These are phyloP conservation scores for Serranus cabrilla DNA, from an alignment of 2,797 vertebrate genomes.

Conservation along the genomic window DNA sequence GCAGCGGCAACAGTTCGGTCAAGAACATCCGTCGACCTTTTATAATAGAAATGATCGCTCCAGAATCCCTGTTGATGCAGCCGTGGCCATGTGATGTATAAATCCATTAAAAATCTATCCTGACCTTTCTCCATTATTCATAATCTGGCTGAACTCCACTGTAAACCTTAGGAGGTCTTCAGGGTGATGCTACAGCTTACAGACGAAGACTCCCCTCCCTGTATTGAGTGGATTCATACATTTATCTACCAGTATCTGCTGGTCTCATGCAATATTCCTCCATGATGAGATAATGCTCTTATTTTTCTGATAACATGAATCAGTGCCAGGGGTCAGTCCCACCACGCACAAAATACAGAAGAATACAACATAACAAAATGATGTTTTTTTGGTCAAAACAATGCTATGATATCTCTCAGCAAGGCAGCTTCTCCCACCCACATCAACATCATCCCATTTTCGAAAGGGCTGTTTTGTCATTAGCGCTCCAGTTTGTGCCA, in stretches of 20 bases:
- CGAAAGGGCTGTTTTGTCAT: constrained; percentile 22
- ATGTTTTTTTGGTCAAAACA: neutral
- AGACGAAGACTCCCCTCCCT: constrained; percentile 9
- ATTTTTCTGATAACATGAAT: constrained; percentile 20
- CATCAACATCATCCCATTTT: constrained; percentile 20
- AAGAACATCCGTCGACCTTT: constrained; percentile 19
- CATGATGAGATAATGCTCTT: constrained; percentile 6
- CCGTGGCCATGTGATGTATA: constrained; percentile 48
- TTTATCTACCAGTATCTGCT: constrained; percentile 25
- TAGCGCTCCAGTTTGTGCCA: constrained; percentile 13
- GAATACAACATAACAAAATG: neutral
- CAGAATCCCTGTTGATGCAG: constrained; percentile 59
- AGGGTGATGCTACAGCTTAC: constrained; percentile 27
- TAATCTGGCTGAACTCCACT: constrained; percentile 68
- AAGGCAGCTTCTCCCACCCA: constrained; percentile 22
- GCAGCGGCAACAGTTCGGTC: constrained; percentile 17
- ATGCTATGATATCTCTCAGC: constrained; percentile 8
- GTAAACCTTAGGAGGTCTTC: constrained; percentile 63
- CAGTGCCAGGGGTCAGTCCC: neutral
- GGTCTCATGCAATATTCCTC: constrained; percentile 21
- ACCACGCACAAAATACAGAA: neutral
- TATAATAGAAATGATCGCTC: constrained; percentile 35
- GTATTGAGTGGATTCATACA: constrained; percentile 18
- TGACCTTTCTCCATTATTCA: constrained; percentile 82
- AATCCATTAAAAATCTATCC: constrained; percentile 73